A percentile compares a stretch with the other conserved stretches of the same genome.
These are phyloP conservation scores for Halcyon leucocephala DNA, from an alignment of 2,797 vertebrate species.

Conservation along the genomic window DNA sequence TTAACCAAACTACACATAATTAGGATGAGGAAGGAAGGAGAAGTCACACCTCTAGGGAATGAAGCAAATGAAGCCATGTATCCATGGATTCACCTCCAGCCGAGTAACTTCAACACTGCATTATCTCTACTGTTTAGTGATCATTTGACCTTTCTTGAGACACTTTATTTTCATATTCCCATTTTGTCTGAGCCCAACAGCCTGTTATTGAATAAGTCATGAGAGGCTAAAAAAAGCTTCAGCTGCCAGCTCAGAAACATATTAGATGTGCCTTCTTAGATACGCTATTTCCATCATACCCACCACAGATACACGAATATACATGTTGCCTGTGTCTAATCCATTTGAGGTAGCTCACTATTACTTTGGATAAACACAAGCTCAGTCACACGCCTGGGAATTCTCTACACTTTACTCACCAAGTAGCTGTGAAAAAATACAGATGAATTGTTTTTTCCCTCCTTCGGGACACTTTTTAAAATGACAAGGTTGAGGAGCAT, in stretches of 20 bases:
- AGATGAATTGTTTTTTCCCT: neutral
- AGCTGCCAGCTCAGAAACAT: neutral
- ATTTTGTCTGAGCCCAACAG: neutral
- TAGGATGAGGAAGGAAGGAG: neutral
- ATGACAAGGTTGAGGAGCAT: neutral
- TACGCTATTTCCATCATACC: neutral
- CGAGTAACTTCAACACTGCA: neutral
- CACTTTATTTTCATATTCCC: neutral
- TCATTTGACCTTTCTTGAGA: slow-evolving; percentile 6
- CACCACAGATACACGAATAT: accelerated
- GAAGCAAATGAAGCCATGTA: neutral
- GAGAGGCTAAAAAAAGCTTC: neutral
- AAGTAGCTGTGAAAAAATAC: neutral
- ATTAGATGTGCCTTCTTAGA: neutral
- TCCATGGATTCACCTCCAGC: neutral
- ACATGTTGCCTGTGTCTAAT: neutral
- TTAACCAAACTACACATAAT: neutral
- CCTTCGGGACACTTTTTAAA: neutral
- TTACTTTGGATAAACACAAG: neutral
- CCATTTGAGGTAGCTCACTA: neutral
- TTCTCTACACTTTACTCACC: neutral
- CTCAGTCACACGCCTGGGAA: neutral
- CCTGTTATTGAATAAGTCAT: slow-evolving; percentile 16
- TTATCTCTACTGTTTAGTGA: neutral
- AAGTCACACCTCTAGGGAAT: neutral